These are phyloP conservation scores for Antrozous pallidus DNA, from an alignment of 2,797 vertebrate species.

Conservation along the genomic window DNA sequence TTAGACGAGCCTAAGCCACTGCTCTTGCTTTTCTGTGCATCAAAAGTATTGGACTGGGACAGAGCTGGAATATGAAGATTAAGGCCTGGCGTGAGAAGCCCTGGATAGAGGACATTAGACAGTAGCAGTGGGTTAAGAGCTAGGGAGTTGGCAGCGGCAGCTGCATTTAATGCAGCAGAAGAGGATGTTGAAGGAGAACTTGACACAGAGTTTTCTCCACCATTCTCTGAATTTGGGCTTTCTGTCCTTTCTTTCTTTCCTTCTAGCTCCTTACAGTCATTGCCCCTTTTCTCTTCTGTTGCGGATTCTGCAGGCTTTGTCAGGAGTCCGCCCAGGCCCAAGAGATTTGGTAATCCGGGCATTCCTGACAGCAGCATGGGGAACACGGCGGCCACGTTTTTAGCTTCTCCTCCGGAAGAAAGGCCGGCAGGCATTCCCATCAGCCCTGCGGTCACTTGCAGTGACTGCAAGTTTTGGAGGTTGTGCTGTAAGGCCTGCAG, in stretches of 20 bases:
- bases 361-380: slow-evolving; percentile 98
- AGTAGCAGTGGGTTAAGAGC: slow-evolving; percentile 97
- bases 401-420: slow-evolving; percentile 85
- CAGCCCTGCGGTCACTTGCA: slow-evolving; percentile 94
- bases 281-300: slow-evolving; percentile 89
- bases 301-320: slow-evolving; percentile 86
- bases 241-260: slow-evolving; percentile 96
- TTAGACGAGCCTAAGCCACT: slow-evolving; percentile 85
- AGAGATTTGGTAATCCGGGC: slow-evolving; percentile 93
- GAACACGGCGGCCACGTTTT: slow-evolving; percentile 94
- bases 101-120: slow-evolving; percentile 99
- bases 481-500: slow-evolving; percentile 98
- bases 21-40: slow-evolving; percentile 91
- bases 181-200: slow-evolving; percentile 88
- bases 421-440: slow-evolving; percentile 93
- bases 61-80: slow-evolving; percentile 94
- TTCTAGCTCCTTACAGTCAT: slow-evolving; percentile 85
- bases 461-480: slow-evolving; percentile 94
- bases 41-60: slow-evolving; percentile 85
- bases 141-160: slow-evolving; percentile 88
- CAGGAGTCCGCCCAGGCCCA: slow-evolving; percentile 90
- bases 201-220: slow-evolving; percentile 82
- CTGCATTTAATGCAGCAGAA: slow-evolving; percentile 84
- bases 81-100: slow-evolving; percentile 99
- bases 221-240: slow-evolving; percentile 84